Percentiles rank a stretch among this genome's conserved stretches.
Conservation (phyloP, 2,797 vertebrate genomes). For the Helarctos malayanus region DNA sequence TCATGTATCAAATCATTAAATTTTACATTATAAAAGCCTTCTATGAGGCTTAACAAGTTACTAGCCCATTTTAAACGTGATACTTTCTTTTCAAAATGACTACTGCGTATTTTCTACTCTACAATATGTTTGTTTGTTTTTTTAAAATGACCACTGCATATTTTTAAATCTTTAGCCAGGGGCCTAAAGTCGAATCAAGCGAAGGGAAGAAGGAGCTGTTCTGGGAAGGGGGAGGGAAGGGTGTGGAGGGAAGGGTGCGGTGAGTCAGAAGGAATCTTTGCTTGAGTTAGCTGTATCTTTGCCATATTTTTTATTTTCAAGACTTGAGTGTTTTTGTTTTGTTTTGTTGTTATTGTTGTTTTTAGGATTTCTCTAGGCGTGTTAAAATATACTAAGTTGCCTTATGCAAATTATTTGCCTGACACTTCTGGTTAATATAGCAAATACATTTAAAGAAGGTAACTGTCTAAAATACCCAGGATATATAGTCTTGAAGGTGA, state of each 20-base stretch:
- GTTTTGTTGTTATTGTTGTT: neutral
- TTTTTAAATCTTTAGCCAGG: neutral
- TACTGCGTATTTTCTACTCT: neutral
- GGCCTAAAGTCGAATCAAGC: neutral
- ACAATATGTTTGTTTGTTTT: neutral
- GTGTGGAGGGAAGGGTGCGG: fast-evolving
- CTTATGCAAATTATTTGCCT: neutral
- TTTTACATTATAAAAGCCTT: slow-evolving; percentile 31
- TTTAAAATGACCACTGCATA: neutral
- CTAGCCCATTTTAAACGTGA: neutral
- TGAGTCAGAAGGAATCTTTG: neutral
- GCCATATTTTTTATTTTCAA: neutral
- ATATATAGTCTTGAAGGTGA: neutral
- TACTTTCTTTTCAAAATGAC: neutral
- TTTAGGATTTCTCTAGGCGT: neutral
- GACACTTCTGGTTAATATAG: neutral
- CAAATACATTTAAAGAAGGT: neutral
- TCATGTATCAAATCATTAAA: slow-evolving; percentile 33
- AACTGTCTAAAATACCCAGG: neutral
- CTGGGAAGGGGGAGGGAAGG: fast-evolving
- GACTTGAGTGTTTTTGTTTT: neutral
- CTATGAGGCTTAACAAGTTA: neutral
- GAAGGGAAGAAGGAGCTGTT: neutral
- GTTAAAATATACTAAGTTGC: neutral
- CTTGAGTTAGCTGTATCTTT: neutral